phyloP scores from a whole-genome alignment of 92 coral and sea anemone genomes.

The Virgularia gustaviana region DNA sequence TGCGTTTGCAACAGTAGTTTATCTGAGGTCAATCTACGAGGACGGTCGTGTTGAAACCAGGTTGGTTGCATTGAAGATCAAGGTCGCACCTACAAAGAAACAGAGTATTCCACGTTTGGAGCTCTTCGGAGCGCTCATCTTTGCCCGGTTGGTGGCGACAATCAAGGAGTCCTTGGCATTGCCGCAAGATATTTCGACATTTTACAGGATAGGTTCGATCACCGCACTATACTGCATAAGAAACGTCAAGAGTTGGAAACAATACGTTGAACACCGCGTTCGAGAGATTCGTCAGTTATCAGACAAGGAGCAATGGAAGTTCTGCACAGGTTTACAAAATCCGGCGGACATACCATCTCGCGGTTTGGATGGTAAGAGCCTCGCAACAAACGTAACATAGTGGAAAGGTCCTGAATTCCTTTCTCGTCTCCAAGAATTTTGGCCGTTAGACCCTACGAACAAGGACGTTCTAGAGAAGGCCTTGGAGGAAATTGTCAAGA shows the following conservation, averaged over 20 bases:
- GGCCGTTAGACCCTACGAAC: slow-evolving; percentile 1
- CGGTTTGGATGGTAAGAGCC: neutral
- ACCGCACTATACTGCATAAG: neutral
- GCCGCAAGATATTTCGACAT: neutral
- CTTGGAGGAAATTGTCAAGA: slow-evolving; percentile 36
- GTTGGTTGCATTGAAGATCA: slow-evolving; percentile 57
- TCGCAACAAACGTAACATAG: neutral
- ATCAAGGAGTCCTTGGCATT: slow-evolving; percentile 7
- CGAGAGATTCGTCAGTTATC: neutral
- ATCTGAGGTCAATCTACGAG: slow-evolving; percentile 44
- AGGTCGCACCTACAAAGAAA: slow-evolving; percentile 56
- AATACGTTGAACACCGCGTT: neutral
- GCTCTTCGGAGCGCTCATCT: slow-evolving; percentile 52
- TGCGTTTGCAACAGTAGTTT: slow-evolving; percentile 59
- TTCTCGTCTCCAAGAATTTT: neutral
- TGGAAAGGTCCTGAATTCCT: too few species aligned
- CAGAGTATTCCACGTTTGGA: slow-evolving; percentile 65
- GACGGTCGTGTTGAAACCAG: slow-evolving; percentile 46
- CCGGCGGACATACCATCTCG: slow-evolving; percentile 13
- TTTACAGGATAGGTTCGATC: slow-evolving; percentile 2
- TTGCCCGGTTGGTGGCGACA: slow-evolving; percentile 50
- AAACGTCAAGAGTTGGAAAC: neutral
- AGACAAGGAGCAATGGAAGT: slow-evolving; percentile 1
- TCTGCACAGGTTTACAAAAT: slow-evolving; percentile 6
- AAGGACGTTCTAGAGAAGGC: slow-evolving; percentile 14